Evolutionary conservation across 2,113 vertebrate genomes (phyloP).

Genomic region (Phylloscopus whistleri): DNA sequence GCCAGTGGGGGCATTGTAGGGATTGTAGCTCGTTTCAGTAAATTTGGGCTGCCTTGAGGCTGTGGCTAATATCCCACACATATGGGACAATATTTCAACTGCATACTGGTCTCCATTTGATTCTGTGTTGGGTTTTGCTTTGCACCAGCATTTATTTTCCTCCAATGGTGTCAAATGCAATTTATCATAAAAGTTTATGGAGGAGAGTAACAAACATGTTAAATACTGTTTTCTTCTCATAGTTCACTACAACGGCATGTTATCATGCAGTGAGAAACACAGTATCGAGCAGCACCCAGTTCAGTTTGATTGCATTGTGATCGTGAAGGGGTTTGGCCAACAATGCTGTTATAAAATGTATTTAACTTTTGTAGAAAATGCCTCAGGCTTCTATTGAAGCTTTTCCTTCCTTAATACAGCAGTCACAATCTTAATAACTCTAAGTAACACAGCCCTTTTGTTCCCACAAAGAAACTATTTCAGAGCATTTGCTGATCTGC

Average conservation of each 20-base stretch:
- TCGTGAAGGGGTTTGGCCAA: conserved; percentile 1
- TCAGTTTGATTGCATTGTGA: background rate
- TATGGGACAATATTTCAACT: background rate
- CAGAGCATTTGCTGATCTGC: background rate
- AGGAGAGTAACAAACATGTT: background rate
- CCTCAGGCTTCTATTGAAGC: background rate
- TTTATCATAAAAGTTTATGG: background rate
- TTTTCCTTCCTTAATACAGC: conserved; percentile 32
- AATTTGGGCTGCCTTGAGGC: background rate
- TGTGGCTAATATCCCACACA: background rate
- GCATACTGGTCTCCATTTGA: background rate
- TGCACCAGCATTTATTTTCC: background rate
- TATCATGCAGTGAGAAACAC: background rate
- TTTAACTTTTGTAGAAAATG: conserved; percentile 26
- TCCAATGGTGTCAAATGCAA: background rate
- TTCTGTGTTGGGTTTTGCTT: background rate
- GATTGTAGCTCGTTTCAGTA: background rate
- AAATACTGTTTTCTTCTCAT: background rate
- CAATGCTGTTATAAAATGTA: conserved; percentile 10
- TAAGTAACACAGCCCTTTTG: background rate
- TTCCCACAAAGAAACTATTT: conserved; percentile 25
- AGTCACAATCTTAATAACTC: background rate
- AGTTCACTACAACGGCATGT: background rate
- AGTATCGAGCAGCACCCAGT: background rate
- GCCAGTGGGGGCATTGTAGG: background rate